Conservation (phyloP, 23 tunicate genomes). For the Pegea sp. region DNA sequence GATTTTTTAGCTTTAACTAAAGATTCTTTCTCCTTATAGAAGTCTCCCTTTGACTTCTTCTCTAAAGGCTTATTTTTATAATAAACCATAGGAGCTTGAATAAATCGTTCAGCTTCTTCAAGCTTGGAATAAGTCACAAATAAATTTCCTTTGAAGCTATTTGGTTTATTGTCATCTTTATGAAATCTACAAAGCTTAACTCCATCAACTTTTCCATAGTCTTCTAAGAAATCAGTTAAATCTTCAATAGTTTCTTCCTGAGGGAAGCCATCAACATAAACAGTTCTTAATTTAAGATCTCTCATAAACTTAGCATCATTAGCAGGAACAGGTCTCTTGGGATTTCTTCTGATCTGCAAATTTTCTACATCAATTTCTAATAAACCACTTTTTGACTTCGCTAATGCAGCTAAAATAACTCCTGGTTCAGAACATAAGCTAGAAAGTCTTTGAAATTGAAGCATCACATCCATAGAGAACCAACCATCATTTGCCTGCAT, state of each 20-base stretch:
- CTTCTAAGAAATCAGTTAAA: conserved; percentile 45
- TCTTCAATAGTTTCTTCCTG: conserved; percentile 63
- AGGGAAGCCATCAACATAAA: conserved; percentile 57
- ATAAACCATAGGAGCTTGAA: conserved; percentile 66
- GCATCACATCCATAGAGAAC: conserved; percentile 89
- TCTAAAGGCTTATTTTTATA: conserved; percentile 52
- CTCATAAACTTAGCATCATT: conserved; percentile 47
- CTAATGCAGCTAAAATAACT: conserved; percentile 38
- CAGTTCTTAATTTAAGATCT: conserved; percentile 43
- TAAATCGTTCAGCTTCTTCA: conserved; percentile 73
- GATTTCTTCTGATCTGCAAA: conserved; percentile 60
- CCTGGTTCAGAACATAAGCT: conserved; percentile 73
- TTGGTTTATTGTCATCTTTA: conserved; percentile 26
- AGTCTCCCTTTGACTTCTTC: conserved; percentile 37
- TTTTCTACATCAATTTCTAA: conserved; percentile 56
- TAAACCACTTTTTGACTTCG: conserved; percentile 15
- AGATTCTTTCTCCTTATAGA: conserved; percentile 25
- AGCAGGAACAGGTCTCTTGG: conserved; percentile 34
- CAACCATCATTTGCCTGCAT: conserved; percentile 90
- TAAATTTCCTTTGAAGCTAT: conserved; percentile 50
- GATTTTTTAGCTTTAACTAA: conserved; percentile 11
- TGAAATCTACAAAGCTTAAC: conserved; percentile 26
- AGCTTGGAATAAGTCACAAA: conserved; percentile 62
- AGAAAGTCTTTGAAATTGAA: conserved; percentile 57
- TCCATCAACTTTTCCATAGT: conserved; percentile 61